These are phyloP conservation scores for Cyclura pinguis DNA, from an alignment of 2,797 vertebrate species.

Conservation along the genomic window DNA sequence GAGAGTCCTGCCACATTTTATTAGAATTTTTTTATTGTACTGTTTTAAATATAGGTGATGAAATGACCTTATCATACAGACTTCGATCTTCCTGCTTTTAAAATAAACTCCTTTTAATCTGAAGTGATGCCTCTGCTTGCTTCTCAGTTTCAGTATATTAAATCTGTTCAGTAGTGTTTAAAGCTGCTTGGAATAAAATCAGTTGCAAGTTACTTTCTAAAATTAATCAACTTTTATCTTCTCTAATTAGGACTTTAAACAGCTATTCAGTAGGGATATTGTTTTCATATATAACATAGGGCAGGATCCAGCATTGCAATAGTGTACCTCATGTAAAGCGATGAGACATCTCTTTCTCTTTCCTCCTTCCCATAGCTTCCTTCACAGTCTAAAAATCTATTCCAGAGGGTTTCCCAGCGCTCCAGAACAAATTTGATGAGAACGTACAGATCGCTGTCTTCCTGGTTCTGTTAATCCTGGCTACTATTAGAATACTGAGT, in stretches of 20 bases:
- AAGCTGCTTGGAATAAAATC: neutral
- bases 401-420: neutral
- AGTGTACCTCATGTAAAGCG: too few relatives aligned
- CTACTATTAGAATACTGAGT: neutral
- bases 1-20: neutral
- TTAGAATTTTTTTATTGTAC: slow-evolving; percentile 3
- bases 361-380: neutral
- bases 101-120: slow-evolving; percentile 37
- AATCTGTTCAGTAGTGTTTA: neutral
- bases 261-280: neutral
- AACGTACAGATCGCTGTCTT: too few relatives aligned
- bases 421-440: neutral
- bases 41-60: slow-evolving; percentile 9
- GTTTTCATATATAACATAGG: neutral
- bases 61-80: neutral
- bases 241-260: neutral
- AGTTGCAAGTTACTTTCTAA: neutral
- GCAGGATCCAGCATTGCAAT: too few relatives aligned
- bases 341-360: neutral
- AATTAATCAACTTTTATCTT: neutral
- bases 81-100: slow-evolving; percentile 33
- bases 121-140: neutral
- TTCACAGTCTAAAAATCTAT: neutral
- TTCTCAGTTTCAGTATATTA: neutral
- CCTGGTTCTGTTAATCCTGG: neutral